Conservation (phyloP, 2,888 invertebrate species). For the Idaea straminata region DNA sequence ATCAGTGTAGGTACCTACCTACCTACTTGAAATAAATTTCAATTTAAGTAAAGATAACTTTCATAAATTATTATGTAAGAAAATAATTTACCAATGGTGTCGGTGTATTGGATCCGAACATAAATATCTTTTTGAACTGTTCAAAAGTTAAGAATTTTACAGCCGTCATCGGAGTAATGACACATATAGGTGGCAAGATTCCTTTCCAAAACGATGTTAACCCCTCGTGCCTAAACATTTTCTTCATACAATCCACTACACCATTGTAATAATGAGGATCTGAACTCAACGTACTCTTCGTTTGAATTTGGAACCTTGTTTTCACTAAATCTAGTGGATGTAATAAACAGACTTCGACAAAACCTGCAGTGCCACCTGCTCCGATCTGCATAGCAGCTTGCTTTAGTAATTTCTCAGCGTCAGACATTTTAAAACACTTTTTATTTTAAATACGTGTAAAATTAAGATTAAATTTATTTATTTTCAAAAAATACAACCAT, state of each 20-base stretch:
- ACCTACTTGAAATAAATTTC: not conserved
- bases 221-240: constrained; percentile 94
- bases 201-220: constrained; percentile 94
- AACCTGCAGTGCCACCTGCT: constrained; percentile 95
- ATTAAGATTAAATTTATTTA: not conserved
- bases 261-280: constrained; percentile 86
- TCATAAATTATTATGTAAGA: constrained; percentile 3
- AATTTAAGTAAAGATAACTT: not conserved
- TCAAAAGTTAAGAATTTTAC: constrained; percentile 98
- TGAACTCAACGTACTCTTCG: constrained; percentile 43
- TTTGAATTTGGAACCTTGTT: constrained; percentile 83
- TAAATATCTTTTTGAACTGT: constrained; percentile 92
- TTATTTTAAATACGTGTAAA: not conserved
- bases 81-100: constrained; percentile 83
- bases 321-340: constrained; percentile 97
- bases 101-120: constrained; percentile 87
- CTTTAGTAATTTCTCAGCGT: constrained; percentile 75
- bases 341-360: constrained; percentile 97
- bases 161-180: constrained; percentile 96
- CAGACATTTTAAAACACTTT: constrained; percentile 48
- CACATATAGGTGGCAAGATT: constrained; percentile 94
- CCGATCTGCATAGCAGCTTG: constrained; percentile 90
- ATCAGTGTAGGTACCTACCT: no score
- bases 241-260: constrained; percentile 91
- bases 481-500: not conserved